phyloP scores from a whole-genome alignment of 2,113 vertebrate genomes.

The Charina bottae region DNA sequence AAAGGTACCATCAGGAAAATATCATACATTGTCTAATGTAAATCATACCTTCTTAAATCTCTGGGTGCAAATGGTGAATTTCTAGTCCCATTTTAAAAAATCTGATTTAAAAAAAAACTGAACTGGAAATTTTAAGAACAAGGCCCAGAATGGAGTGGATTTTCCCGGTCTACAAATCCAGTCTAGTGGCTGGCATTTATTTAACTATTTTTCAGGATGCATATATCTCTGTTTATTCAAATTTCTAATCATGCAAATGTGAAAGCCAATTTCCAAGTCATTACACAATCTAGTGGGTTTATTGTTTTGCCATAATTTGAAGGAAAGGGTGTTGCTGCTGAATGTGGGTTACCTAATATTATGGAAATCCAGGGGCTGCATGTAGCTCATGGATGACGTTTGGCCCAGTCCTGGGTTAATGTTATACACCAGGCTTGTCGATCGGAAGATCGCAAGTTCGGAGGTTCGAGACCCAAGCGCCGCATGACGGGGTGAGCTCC shows the following conservation, averaged over 20 bases:
- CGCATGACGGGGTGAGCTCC: no score
- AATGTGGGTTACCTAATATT: no score
- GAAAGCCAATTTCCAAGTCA: background rate
- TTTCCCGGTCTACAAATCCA: background rate
- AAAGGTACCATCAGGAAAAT: background rate
- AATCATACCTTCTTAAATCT: background rate
- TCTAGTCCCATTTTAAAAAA: background rate
- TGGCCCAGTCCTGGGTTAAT: no score
- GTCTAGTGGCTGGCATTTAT: background rate
- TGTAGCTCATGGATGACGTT: no score
- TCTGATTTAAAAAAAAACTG: background rate
- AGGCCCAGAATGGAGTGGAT: background rate
- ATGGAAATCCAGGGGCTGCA: no score
- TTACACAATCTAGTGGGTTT: background rate
- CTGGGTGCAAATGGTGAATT: background rate
- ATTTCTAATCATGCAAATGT: fast-evolving
- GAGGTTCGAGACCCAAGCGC: no score
- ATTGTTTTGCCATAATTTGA: background rate
- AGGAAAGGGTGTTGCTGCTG: background rate
- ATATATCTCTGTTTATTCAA: slow-evolving; percentile 1
- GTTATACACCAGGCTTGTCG: no score
- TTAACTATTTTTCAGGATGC: background rate
- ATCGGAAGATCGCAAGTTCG: no score
- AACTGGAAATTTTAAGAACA: background rate
- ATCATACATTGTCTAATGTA: background rate